Percentiles rank a stretch among this genome's conserved stretches.
These are phyloP conservation scores for Rhabditoides inermis DNA, from an alignment of 2,888 invertebrate species.

Conservation along the genomic window DNA sequence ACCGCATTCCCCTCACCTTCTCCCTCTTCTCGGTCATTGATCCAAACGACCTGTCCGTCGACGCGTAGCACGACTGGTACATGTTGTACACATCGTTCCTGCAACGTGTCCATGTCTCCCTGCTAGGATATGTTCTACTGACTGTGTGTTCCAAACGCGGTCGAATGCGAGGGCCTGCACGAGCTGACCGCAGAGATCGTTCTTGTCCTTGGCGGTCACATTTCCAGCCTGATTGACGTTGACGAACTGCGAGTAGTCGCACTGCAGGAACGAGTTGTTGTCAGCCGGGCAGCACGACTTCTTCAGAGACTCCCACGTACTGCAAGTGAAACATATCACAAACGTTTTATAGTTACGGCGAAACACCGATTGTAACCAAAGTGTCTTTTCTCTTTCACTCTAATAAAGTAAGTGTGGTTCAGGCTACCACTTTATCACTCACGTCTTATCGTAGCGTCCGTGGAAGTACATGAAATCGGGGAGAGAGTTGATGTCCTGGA, in stretches of 20 bases:
- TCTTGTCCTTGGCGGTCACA: conserved; percentile 18
- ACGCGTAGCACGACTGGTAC: conserved; percentile 40
- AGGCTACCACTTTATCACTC: too few relatives aligned
- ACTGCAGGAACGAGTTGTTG: too few relatives aligned
- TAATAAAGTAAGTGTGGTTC: too few relatives aligned
- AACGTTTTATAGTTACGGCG: too few relatives aligned
- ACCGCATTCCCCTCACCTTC: too few relatives aligned
- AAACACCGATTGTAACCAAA: too few relatives aligned
- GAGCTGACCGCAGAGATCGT: conserved; percentile 16
- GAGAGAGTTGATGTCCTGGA: conserved; percentile 27
- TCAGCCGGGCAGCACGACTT: too few relatives aligned
- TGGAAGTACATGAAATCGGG: conserved; percentile 41
- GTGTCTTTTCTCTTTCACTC: too few relatives aligned
- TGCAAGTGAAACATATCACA: too few relatives aligned
- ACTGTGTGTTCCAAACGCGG: conserved; percentile 8
- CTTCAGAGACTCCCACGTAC: too few relatives aligned
- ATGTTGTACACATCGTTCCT: conserved; percentile 42
- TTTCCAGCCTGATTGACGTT: conserved; percentile 11
- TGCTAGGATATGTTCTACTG: neutral
- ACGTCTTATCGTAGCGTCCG: conserved; percentile 38
- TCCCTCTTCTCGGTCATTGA: too few relatives aligned
- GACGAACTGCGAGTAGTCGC: conserved; percentile 3
- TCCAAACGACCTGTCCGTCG: conserved; percentile 2
- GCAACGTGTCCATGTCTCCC: too few relatives aligned
- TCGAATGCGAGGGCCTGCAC: conserved; percentile 21